These are phyloP conservation scores for Endomychus coccineus DNA, from an alignment of 2,888 invertebrate species.

Conservation along the genomic window DNA sequence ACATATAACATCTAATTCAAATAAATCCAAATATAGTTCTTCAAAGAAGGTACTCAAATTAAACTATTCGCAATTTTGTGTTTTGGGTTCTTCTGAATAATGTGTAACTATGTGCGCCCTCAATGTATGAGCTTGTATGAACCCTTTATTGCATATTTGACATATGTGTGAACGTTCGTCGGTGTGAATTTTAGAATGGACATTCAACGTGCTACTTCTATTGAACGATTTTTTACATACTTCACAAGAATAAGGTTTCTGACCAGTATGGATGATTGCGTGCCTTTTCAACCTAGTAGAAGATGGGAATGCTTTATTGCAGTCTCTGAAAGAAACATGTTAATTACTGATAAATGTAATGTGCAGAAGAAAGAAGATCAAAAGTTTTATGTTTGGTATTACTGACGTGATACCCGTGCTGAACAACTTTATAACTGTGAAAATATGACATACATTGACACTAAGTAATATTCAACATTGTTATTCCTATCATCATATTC, in stretches of 20 bases:
- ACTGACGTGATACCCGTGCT: too few relatives aligned
- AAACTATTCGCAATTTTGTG: too few relatives aligned
- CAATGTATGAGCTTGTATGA: conserved; percentile 31
- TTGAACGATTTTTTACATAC: conserved; percentile 30
- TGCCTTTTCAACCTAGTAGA: conserved; percentile 31
- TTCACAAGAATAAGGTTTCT: conserved; percentile 32
- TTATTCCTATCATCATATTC: too few relatives aligned
- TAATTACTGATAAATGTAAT: too few relatives aligned
- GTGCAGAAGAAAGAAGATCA: too few relatives aligned
- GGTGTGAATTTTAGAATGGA: conserved; percentile 33
- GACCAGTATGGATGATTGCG: conserved; percentile 30
- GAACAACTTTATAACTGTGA: too few relatives aligned
- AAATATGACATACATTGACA: too few relatives aligned
- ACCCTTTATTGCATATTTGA: conserved; percentile 30
- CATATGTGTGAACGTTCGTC: conserved; percentile 32
- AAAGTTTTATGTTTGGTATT: too few relatives aligned
- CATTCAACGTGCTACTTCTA: conserved; percentile 30
- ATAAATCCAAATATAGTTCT: too few relatives aligned
- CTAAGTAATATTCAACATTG: too few relatives aligned
- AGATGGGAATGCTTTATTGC: conserved; percentile 31
- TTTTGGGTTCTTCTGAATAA: conserved; percentile 3
- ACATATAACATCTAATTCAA: too few relatives aligned
- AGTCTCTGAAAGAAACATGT: conserved; percentile 24
- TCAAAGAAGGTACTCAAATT: too few relatives aligned
- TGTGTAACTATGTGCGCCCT: conserved; percentile 26